Evolutionary conservation across 2,797 vertebrate genomes (phyloP), one percentile per base, ranked within the genome.

Genomic region (Enteromius paludinosus): DNA sequence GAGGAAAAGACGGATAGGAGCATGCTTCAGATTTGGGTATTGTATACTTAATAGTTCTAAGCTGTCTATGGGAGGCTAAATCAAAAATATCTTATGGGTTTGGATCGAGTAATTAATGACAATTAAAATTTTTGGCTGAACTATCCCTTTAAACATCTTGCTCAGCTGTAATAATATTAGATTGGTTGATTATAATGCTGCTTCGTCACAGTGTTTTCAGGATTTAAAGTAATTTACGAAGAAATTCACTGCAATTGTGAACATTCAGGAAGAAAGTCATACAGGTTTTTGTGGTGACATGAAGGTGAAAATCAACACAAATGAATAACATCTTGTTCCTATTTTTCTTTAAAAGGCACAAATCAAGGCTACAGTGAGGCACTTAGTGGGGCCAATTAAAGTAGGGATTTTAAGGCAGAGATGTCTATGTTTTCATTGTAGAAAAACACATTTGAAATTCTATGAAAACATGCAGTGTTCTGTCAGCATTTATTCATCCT

Each of bases 221-320:
- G 66, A 45, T 45, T n/a, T n/a, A n/a, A 20, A n/a, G 20, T 54
- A n/a, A 54, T 54, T 54, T 3, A 54, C 14, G 25, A 70, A n/a
- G 14, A 28, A 47, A 28, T 70, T 17, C 3, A 28, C 17, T 18
- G 7, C 14, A 69, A 15, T 18, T 45, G 68, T 70, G 68, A 28
- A 70, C 41, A 28, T 47, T 70, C 68, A 28, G 66, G 23, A 69
- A 47, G 41, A 70, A 70, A 47, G 68, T 45, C 68, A 45, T 3
- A 45, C 23, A 2, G 14, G 14, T n/a, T 54, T 70, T 70, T 8
- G 14, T 8, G 1, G 7, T 4, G 15, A 45, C 14, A 28, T 17
- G 12, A 45, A 45, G 45, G 41, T 45, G 41, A 69, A 70, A 45
- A 28, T 45, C 2, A 70, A 45, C n/a, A 45, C 2, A 25, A 69